Base-by-base conservation (phyloP, 2,888 invertebrate genomes). In the Xanthia icteritia region DNA sequence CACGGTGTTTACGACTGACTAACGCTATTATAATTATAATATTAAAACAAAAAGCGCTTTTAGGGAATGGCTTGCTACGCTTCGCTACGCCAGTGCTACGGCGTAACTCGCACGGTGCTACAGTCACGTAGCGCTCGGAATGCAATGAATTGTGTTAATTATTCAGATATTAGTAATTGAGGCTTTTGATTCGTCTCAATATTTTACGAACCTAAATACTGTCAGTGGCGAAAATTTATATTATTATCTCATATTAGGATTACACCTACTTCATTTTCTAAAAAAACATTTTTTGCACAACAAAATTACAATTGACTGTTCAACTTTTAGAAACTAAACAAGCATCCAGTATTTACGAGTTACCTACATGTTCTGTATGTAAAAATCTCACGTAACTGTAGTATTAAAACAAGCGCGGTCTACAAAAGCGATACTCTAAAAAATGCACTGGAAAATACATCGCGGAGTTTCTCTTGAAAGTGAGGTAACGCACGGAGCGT, bases 401-500 rank as follows among this genome's bases (percentile, higher is more conserved):
- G 94, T 93, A 94, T 94, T 94, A 94, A 95, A 95, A 95, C 95
- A 95, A 95, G 92, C 92, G 82, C 87, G 90, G 93, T 93, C 92
- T 94, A 96, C 96, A 96, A 95, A 95, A 95, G 95, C 94, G 94
- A 96, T 95, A 95, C 95, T 95, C 94, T 95, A 95, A 96, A 96
- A 96, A 96, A 96, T 95, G 95, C 95, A 94, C 92, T 93, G 94
- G 92, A 94, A 96, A 95, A 96, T 96, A 95, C 95, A 96, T 95
- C 92, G 94, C 94, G 90, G 94, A 96, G 95, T 96, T 96, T 94
- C 95, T 94, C 93, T 93, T 94, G 94, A 94, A 94, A 95, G 95
- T 95, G 94, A 96, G 94, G 96, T 95, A 96, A 96, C 95, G 96
- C 96, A 96, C 94, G 94, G 93, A 94, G 94, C 95, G 95, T 93